Evolutionary conservation across 2,797 vertebrate genomes (phyloP).

Genomic region (Tachyglossus aculeatus): DNA sequence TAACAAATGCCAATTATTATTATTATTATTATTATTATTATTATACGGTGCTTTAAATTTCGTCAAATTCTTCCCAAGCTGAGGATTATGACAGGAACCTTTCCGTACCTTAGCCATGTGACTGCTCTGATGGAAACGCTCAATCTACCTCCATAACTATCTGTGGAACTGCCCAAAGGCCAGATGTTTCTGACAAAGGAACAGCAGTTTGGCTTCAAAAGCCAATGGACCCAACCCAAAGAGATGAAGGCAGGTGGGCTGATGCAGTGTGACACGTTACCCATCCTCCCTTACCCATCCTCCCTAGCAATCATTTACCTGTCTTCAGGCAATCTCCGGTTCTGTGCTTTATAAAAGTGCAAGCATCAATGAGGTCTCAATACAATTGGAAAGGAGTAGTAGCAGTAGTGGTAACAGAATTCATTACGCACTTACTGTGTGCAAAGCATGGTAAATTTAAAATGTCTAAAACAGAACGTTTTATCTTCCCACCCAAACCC

Average conservation of each 20-base stretch:
- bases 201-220: conserved; percentile 13
- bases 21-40: no score
- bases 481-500: no score
- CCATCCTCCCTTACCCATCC: background rate
- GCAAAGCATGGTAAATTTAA: no score
- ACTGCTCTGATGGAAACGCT: conserved; percentile 28
- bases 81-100: conserved; percentile 45
- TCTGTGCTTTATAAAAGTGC: background rate
- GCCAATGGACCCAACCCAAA: conserved; percentile 14
- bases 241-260: background rate
- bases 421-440: no score
- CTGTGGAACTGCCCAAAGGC: conserved; percentile 42
- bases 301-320: background rate
- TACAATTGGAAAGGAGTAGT: no score
- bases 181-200: conserved; percentile 51
- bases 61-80: conserved; percentile 43
- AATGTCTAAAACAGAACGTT: no score
- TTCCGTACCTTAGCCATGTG: conserved; percentile 17
- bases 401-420: no score
- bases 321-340: background rate
- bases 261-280: rapidly evolving
- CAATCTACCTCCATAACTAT: background rate
- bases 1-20: no score
- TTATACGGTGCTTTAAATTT: conserved; percentile 43
- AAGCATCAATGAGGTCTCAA: no score